These are phyloP conservation scores for Alouatta palliata DNA, from an alignment of 2,113 vertebrate species.

Conservation along the genomic window DNA sequence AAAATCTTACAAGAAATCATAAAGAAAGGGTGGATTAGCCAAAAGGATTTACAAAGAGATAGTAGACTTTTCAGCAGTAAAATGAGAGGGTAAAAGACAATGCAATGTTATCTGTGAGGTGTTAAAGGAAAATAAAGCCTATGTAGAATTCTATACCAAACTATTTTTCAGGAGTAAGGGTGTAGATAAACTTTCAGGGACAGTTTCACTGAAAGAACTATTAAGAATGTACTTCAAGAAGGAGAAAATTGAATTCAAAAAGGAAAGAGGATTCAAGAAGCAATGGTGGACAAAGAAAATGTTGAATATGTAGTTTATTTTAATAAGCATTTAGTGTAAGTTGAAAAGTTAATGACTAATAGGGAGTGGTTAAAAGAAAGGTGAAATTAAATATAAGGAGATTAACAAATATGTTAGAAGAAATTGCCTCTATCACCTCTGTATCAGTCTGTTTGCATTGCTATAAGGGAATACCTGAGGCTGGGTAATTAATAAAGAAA, in stretches of 20 bases:
- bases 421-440: background rate
- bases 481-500: no score
- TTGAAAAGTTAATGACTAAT: background rate
- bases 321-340: background rate
- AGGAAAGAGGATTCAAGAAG: background rate
- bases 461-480: no score
- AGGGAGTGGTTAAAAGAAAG: background rate
- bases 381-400: background rate
- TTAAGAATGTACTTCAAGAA: background rate
- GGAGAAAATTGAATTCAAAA: background rate
- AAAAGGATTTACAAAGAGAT: background rate
- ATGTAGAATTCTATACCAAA: background rate
- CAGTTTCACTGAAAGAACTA: background rate
- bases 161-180: background rate
- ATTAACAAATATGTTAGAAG: background rate
- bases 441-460: no score
- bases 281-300: background rate
- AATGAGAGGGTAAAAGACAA: background rate
- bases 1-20: background rate
- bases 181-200: background rate
- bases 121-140: background rate
- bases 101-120: background rate
- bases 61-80: background rate
- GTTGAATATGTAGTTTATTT: background rate
- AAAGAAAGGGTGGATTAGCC: background rate